Base-by-base conservation (phyloP, 2,797 vertebrate species). In the Tenualosa thibaudeaui region DNA sequence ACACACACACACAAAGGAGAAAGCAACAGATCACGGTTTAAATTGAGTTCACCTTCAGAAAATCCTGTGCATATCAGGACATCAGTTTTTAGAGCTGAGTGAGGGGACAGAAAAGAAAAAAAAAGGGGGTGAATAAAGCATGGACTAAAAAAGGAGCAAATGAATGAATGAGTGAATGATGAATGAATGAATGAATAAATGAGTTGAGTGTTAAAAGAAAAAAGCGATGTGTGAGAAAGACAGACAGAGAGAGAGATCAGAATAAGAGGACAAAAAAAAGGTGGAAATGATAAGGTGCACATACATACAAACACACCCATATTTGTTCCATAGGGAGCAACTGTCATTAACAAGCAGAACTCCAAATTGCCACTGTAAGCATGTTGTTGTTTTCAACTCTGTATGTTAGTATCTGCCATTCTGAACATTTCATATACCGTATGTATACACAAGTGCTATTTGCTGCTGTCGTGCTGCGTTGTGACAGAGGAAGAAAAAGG, bases 1-100 rank as follows among this genome's bases (percentile, higher is more conserved):
- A 24, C 58, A 62, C n/a, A 26, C n/a, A 62, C 58, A 62, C n/a
- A 62, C 58, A 62, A n/a, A 24, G 19, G 0, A 62, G 5, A 9
- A 6, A 24, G n/a, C 58, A 62, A 62, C 24, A 24, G 60, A 24
- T 62, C n/a, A 62, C 26, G 65, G 26, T 37, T 71, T 31, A 31
- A 71, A 31, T 17, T 37, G 65, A 37, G 62, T 68, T 68, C 62
- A 71, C 65, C 68, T 75, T 75, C 37, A 75, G 37, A 40, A 75
- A 75, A 13, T 43, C 68, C 31, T 75, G 15, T 5, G 37, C 68
- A 17, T 13, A 2, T 40, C 68, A 75, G 12, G 6, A 26, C 13
- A 19, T 43, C 31, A 75, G 40, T 75, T 75, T 17, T 68, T 37
- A 31, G 26, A 15, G 9, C 62, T 68, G 62, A 75, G 5, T 31